Evolutionary conservation across 2,113 vertebrate species (phyloP).

Genomic region (Marmota monax): DNA sequence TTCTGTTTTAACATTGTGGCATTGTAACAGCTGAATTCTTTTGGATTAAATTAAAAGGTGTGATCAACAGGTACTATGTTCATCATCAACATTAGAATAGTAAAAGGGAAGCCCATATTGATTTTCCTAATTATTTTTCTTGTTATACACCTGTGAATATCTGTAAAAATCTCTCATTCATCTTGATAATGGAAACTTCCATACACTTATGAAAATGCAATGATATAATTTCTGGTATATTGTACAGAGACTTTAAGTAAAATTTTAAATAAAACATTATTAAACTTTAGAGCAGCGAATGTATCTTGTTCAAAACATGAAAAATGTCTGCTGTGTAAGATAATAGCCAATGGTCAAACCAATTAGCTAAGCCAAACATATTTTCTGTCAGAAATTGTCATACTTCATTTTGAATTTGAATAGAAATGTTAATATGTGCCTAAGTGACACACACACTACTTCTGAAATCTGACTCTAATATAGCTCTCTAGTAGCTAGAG

Average conservation of each 20-base stretch:
- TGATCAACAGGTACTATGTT: neutral
- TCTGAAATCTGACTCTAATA: constrained; percentile 24
- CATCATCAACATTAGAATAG: neutral
- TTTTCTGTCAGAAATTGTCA: neutral
- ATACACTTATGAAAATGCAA: neutral
- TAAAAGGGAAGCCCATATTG: neutral
- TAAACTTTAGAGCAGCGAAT: neutral
- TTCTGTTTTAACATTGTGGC: neutral
- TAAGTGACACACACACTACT: neutral
- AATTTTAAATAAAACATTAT: neutral
- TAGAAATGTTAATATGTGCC: neutral
- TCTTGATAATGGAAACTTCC: neutral
- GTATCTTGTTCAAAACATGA: neutral
- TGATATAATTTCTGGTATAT: neutral
- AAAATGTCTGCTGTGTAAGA: neutral
- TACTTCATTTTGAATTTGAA: neutral
- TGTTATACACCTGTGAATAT: neutral
- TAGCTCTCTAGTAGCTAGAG: neutral
- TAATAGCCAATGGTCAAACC: neutral
- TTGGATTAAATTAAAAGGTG: neutral
- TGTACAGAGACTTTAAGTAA: neutral
- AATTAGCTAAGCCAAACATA: neutral
- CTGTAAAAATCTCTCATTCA: neutral
- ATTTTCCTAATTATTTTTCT: neutral
- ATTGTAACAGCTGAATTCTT: neutral